phyloP scores from a whole-genome alignment of 1,140 invertebrate species.

The Olivierus martensii region DNA sequence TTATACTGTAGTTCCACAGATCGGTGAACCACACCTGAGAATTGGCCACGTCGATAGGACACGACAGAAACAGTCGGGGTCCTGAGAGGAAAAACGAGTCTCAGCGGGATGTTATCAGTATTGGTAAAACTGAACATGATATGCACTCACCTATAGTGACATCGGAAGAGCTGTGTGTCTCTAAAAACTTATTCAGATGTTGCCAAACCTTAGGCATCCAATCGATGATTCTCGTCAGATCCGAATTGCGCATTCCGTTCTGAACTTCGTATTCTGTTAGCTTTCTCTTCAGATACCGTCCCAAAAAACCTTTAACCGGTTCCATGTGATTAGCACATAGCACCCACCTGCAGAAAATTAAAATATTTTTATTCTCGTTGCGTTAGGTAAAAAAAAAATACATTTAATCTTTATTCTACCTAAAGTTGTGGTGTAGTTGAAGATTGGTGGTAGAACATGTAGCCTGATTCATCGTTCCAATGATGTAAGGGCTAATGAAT shows the following conservation, averaged over 20 bases:
- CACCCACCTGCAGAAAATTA: constrained; percentile 45
- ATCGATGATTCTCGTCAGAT: constrained; percentile 71
- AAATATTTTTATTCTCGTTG: neutral
- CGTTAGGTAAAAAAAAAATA: too few species aligned
- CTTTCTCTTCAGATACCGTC: constrained; percentile 72
- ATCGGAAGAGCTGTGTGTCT: constrained; percentile 89
- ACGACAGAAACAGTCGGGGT: constrained; percentile 53
- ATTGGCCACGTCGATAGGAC: constrained; percentile 50
- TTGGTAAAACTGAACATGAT: too few species aligned
- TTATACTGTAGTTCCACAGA: constrained; percentile 93
- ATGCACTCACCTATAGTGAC: constrained; percentile 68
- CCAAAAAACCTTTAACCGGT: constrained; percentile 87
- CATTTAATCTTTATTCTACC: too few species aligned
- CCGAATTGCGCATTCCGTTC: constrained; percentile 51
- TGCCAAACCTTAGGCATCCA: constrained; percentile 91
- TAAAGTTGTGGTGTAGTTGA: constrained; percentile 90
- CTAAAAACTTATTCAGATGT: constrained; percentile 91
- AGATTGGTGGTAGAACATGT: constrained; percentile 86
- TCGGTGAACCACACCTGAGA: constrained; percentile 94
- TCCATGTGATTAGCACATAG: constrained; percentile 91
- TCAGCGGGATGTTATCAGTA: too few species aligned
- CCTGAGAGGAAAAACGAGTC: constrained; percentile 29
- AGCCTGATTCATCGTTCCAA: constrained; percentile 90
- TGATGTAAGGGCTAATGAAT: constrained; percentile 55
- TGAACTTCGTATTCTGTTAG: constrained; percentile 70